Base-by-base conservation (phyloP, 2,797 vertebrate genomes). In the Vespertilio murinus region DNA sequence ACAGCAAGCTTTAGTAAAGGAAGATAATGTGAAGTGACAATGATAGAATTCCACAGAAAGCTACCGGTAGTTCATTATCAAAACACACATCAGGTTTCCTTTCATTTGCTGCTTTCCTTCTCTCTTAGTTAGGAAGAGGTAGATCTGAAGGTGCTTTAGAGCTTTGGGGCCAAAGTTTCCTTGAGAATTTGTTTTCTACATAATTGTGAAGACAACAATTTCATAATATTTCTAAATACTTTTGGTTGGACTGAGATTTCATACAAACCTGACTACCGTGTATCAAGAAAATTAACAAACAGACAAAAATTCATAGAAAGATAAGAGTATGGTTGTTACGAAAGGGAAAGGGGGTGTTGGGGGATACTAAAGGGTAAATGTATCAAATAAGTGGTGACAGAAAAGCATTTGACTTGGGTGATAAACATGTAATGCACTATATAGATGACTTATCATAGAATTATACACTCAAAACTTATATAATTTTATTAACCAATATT, bases 1-100 rank as follows among this genome's bases (percentile, higher is more conserved):
- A 83, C 80, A 87, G 65, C 17, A 83, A 87, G 28, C 8, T 85
- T 95, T 93, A 93, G 90, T 81, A 87, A 95, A 45, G 35, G 33
- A 84, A 88, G 28, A 74, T 33, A 92, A 94, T 0, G 28, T n/a
- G 67, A 52, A 84, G 12, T 61, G 35, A 83, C 30, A 93, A 79
- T 14, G 22, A 18, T 4, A 30, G 59, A 70, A 71, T 79, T 86
- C 40, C 38, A 54, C 17, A 65, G 80, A 83, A 7, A 40, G 18
- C 64, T 88, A n/a, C n/a, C n/a, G n/a, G n/a, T n/a, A 22, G 33
- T 75, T 16, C 79, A 14, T 70, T 73, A 90, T 71, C 69, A 86
- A 91, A 95, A 71, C 25, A 71, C 9, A 65, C 7, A 35, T 70
- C 20, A n/a, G 25, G 71, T 67, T 78, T 12, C 13, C 13, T 90